Evolutionary conservation across 2,888 invertebrate genomes (phyloP).

Genomic region (Cerastoderma edule): DNA sequence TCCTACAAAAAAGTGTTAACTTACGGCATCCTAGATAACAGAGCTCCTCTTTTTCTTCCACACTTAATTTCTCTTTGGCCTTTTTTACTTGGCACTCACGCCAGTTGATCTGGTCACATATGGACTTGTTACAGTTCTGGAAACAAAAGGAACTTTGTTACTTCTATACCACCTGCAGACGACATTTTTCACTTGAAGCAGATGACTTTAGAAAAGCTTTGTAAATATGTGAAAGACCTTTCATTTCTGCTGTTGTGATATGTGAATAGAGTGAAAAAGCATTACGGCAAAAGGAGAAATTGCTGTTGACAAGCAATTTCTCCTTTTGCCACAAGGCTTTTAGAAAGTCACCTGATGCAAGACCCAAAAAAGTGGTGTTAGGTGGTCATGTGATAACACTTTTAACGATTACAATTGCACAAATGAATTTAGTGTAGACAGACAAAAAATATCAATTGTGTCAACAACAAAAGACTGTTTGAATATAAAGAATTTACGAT

Average conservation of each 20-base stretch:
- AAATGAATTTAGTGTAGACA: no score
- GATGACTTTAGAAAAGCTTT: no score
- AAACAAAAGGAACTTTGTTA: no score
- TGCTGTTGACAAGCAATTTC: background rate
- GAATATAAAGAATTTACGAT: no score
- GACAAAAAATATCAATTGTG: no score
- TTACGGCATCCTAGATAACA: slow-evolving; percentile 50
- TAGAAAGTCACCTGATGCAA: no score
- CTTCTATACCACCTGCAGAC: background rate
- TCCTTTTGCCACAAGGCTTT: background rate
- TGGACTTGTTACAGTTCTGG: slow-evolving; percentile 49
- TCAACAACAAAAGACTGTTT: no score
- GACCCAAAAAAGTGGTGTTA: no score
- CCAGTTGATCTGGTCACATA: slow-evolving; percentile 50
- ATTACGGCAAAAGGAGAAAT: background rate
- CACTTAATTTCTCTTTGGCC: slow-evolving; percentile 19
- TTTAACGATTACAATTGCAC: no score
- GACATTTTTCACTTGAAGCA: background rate
- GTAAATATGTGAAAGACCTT: background rate
- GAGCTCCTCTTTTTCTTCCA: slow-evolving; percentile 35
- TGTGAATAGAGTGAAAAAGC: background rate
- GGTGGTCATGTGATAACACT: no score
- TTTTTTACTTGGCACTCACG: slow-evolving; percentile 36
- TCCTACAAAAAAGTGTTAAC: no score
- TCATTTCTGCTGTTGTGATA: no score